These are phyloP conservation scores for Magallana nippona DNA, from an alignment of 2,888 invertebrate genomes.

Conservation along the genomic window DNA sequence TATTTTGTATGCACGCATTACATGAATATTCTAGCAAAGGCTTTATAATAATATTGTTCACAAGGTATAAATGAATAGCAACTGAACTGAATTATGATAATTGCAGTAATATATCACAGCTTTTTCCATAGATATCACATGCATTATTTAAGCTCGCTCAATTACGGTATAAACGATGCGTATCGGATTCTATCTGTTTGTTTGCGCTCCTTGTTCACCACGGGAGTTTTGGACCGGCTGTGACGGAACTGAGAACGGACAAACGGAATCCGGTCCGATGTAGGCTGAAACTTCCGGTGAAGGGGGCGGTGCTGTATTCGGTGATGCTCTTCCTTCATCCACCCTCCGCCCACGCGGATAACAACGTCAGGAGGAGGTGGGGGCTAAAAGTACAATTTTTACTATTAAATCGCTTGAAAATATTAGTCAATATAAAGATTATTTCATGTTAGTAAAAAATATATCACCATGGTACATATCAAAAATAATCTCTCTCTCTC, in stretches of 20 bases:
- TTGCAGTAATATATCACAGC: no score
- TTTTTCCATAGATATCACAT: no score
- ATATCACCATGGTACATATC: background rate
- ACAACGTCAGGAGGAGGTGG: constrained; percentile 37
- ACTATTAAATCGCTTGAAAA: background rate
- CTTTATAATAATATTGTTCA: no score
- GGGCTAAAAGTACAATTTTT: background rate
- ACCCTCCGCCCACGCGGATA: constrained; percentile 50
- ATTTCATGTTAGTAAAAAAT: background rate
- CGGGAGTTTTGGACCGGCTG: background rate
- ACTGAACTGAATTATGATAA: no score
- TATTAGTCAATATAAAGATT: no score
- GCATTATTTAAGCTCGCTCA: no score
- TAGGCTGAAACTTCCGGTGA: constrained; percentile 40
- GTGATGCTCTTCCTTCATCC: constrained; percentile 54
- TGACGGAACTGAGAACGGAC: background rate
- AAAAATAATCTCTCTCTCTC: background rate
- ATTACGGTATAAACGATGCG: constrained; percentile 31
- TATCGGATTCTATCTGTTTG: constrained; percentile 6
- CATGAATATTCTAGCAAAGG: no score
- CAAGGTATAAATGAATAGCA: no score
- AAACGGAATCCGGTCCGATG: constrained; percentile 35
- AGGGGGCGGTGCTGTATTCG: constrained; percentile 47
- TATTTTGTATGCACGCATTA: no score
- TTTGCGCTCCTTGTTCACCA: background rate